Evolutionary conservation across 2,888 invertebrate species (phyloP).

Genomic region (Drosophila mercatorum): DNA sequence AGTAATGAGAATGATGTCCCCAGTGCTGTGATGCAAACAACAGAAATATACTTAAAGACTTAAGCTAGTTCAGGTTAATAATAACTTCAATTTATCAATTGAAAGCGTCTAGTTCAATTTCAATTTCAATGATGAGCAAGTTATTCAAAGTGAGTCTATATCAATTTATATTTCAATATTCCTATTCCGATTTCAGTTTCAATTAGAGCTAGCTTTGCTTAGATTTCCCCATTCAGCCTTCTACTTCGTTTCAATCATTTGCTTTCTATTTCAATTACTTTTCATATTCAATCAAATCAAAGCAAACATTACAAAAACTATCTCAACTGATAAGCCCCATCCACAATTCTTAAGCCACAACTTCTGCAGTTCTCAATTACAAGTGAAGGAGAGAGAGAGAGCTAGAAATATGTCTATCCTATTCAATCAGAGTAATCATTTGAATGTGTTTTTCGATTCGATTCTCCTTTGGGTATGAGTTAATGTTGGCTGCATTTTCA

Average conservation of each 20-base stretch:
- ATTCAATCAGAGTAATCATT: conserved; percentile 1
- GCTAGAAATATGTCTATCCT: neutral
- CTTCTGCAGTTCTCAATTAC: neutral
- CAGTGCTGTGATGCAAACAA: too few relatives aligned
- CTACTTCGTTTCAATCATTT: neutral
- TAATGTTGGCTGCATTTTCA: conserved; percentile 3
- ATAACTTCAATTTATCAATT: too few relatives aligned
- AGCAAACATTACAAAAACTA: too few relatives aligned
- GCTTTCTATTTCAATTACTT: neutral
- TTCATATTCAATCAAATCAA: neutral
- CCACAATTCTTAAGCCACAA: neutral
- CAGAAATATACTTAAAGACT: too few relatives aligned
- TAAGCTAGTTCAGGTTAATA: too few relatives aligned
- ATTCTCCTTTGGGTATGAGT: neutral
- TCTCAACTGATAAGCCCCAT: neutral
- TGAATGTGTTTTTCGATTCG: neutral
- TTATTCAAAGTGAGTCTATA: neutral
- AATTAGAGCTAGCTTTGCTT: neutral
- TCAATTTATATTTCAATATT: neutral
- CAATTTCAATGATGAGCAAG: neutral
- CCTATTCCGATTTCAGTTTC: neutral
- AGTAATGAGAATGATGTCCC: neutral
- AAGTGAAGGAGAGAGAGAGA: neutral
- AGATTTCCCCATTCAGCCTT: neutral
- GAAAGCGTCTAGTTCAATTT: neutral